Evolutionary conservation across 2,113 vertebrate genomes (phyloP).

Genomic region (Pleuronectes platessa): DNA sequence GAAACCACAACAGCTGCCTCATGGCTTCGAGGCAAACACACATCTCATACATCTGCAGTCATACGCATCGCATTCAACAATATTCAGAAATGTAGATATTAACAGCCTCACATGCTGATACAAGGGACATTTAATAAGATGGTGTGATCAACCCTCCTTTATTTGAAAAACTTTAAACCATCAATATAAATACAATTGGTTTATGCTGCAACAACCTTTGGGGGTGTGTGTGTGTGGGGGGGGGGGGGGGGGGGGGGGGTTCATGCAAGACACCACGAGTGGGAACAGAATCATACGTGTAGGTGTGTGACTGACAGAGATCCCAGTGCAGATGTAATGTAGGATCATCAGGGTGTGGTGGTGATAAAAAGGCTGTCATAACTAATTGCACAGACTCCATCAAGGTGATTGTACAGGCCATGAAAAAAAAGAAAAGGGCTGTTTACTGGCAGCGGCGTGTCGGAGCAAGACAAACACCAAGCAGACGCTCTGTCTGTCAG

Average conservation of each 20-base stretch:
- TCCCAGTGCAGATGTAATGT: background rate
- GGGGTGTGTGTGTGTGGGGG: no score
- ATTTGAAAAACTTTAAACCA: background rate
- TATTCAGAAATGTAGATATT: background rate
- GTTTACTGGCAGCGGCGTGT: conserved; percentile 17
- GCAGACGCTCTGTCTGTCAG: background rate
- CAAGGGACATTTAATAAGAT: background rate
- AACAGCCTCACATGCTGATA: background rate
- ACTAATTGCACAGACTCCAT: conserved; percentile 5
- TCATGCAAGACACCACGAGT: no score
- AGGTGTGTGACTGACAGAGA: background rate
- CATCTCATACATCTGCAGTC: background rate
- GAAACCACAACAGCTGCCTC: background rate
- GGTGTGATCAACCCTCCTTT: background rate
- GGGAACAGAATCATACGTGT: background rate
- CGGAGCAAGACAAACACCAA: background rate
- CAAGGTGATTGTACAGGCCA: background rate
- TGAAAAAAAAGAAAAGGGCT: background rate
- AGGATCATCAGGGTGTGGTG: background rate
- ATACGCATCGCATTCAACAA: background rate
- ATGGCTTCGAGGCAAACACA: background rate
- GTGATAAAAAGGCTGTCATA: background rate
- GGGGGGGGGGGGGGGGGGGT: background rate
- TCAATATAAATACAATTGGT: background rate
- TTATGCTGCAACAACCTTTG: background rate